These are phyloP conservation scores for Lucilia sericata DNA, from an alignment of 1,140 invertebrate genomes.

Conservation along the genomic window DNA sequence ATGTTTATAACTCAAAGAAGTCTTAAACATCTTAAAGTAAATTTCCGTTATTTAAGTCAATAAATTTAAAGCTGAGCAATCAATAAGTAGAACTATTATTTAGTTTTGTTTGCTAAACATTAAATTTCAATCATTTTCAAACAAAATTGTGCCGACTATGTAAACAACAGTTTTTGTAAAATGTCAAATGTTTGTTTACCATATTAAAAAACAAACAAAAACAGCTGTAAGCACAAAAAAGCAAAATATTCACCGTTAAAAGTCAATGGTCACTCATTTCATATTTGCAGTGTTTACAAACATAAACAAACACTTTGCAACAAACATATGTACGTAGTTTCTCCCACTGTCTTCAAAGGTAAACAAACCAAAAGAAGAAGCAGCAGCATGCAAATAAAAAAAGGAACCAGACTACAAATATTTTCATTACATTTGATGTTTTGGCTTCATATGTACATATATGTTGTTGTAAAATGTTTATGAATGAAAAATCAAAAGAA, in stretches of 20 bases:
- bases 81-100: not conserved
- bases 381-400: not conserved
- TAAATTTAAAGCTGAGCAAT: not conserved
- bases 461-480: not conserved
- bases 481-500: slow-evolving; percentile 8
- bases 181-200: not conserved
- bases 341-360: not conserved
- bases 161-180: not conserved
- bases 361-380: not conserved
- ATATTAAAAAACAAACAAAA: not conserved
- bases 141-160: not conserved
- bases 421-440: not conserved
- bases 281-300: not conserved
- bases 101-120: not conserved
- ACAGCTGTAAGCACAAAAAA: not conserved
- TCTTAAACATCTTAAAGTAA: no score
- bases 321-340: no score
- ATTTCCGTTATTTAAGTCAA: no score
- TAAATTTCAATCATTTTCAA: not conserved
- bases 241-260: not conserved
- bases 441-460: not conserved
- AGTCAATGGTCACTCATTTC: not conserved
- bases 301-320: not conserved
- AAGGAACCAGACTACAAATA: not conserved
- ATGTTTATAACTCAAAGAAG: no score